These are phyloP conservation scores for Glyptemys insculpta DNA, from an alignment of 2,797 vertebrate genomes.

Conservation along the genomic window DNA sequence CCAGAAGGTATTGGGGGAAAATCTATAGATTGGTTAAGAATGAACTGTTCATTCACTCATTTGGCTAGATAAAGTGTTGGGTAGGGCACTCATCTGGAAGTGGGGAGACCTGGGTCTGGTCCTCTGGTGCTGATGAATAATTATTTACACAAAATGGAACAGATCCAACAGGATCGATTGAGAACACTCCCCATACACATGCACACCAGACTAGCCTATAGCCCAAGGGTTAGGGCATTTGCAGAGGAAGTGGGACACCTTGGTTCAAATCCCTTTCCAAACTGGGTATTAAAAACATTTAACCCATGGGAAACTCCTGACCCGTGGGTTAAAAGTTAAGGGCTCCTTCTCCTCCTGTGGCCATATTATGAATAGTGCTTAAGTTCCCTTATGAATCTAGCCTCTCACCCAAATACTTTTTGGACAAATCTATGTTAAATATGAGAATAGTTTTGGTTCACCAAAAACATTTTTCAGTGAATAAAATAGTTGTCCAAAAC, in stretches of 20 bases:
- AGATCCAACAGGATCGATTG: neutral
- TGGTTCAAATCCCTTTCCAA: neutral
- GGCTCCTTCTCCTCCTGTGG: neutral
- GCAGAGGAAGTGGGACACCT: too few relatives aligned
- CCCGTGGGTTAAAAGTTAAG: neutral
- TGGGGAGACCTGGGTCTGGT: neutral
- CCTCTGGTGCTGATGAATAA: neutral
- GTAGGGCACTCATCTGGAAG: neutral
- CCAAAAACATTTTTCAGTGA: neutral
- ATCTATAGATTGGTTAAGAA: neutral
- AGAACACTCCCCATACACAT: neutral
- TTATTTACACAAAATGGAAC: neutral
- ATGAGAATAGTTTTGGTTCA: neutral
- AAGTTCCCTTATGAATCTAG: neutral
- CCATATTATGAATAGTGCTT: neutral
- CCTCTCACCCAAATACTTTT: too few relatives aligned
- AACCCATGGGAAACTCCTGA: neutral
- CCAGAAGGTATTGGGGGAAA: too few relatives aligned
- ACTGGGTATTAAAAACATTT: neutral
- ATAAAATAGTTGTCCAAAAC: neutral
- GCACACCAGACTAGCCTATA: too few relatives aligned
- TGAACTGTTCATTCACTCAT: too few relatives aligned
- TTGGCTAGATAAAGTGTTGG: too few relatives aligned
- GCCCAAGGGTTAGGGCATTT: too few relatives aligned
- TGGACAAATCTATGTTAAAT: neutral